Base-by-base conservation (phyloP, 30 jellyfish, hydroid and myxozoan species). In the Sanderia malayensis region DNA sequence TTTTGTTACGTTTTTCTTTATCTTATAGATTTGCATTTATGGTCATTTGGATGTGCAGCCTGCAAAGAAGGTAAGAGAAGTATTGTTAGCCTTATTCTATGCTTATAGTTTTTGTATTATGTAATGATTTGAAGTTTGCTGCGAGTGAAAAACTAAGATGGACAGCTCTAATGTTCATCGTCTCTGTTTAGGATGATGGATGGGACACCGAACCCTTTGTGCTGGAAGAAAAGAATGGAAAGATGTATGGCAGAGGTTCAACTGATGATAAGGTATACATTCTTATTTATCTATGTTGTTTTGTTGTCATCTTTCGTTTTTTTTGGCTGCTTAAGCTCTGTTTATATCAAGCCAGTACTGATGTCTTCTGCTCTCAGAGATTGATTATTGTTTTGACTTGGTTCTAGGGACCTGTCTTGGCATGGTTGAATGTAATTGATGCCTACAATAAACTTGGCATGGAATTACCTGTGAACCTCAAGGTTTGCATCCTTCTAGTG, bases 21-120 rank as follows among this genome's bases (percentile, higher is more conserved):
- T 30, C 23, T 49, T 0, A 1, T 17, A 83, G 95, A 68, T 83
- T 8, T 90, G 89, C 31, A 69, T 90, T 7, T 90, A 90, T 72
- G 98, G 98, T n/a, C 98, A 90, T 79, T 70, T 90, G 22, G 98
- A 90, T 76, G 98, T 90, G 7, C 98, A 90, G 45, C 98, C 98
- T 0, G 98, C 98, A 46, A 44, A 73, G 49, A 3, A 34, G 76
- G 95, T 83, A 46, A 24, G 71, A n/a, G 8, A 60, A n/a, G n/a
- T n/a, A n/a, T n/a, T n/a, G n/a, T n/a, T n/a, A n/a, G n/a, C n/a
- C n/a, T n/a, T n/a, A n/a, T n/a, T n/a, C n/a, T n/a, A n/a, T n/a
- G n/a, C n/a, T n/a, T n/a, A n/a, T n/a, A n/a, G n/a, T n/a, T n/a
- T n/a, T n/a, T n/a, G n/a, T n/a, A n/a, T n/a, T n/a, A n/a, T n/a